These are phyloP conservation scores for Phengaris arion DNA, from an alignment of 2,888 invertebrate species.

Conservation along the genomic window DNA sequence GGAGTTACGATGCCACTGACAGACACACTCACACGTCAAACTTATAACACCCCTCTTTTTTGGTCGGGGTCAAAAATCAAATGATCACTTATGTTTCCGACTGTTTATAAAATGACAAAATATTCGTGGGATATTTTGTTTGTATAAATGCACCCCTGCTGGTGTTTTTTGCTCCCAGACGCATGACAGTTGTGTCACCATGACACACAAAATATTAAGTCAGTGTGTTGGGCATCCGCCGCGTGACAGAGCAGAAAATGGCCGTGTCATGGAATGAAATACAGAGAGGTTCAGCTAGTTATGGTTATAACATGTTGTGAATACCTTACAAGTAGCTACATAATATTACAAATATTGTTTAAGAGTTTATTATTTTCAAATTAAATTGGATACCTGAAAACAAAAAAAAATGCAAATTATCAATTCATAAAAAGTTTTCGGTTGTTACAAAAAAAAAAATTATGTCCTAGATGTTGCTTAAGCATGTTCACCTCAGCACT, in stretches of 20 bases:
- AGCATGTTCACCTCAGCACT: too few relatives aligned
- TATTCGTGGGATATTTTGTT: conserved; percentile 20
- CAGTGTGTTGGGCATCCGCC: conserved; percentile 9
- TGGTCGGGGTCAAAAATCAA: not conserved
- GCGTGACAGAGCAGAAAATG: conserved; percentile 22
- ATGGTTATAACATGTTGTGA: not conserved
- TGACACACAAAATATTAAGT: conserved; percentile 24
- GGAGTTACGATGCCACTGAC: too few relatives aligned
- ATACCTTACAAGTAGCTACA: not conserved
- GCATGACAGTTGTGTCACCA: conserved; percentile 12
- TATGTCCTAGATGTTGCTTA: not conserved
- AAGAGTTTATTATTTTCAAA: too few relatives aligned
- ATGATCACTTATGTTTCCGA: not conserved
- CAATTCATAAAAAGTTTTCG: too few relatives aligned
- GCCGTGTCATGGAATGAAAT: not conserved
- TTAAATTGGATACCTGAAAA: too few relatives aligned
- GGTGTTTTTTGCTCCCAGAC: conserved; percentile 17
- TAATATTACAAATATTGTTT: not conserved
- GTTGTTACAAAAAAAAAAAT: not conserved
- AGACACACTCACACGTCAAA: too few relatives aligned
- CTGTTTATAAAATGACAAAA: conserved; percentile 10
- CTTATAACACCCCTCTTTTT: too few relatives aligned
- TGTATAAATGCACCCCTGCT: conserved; percentile 20
- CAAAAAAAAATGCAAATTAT: too few relatives aligned
- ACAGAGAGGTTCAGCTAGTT: not conserved